A percentile compares a stretch with the other conserved stretches of the same genome.
phyloP scores from a whole-genome alignment of 2,113 vertebrate species.

The Pangasianodon gigas region DNA sequence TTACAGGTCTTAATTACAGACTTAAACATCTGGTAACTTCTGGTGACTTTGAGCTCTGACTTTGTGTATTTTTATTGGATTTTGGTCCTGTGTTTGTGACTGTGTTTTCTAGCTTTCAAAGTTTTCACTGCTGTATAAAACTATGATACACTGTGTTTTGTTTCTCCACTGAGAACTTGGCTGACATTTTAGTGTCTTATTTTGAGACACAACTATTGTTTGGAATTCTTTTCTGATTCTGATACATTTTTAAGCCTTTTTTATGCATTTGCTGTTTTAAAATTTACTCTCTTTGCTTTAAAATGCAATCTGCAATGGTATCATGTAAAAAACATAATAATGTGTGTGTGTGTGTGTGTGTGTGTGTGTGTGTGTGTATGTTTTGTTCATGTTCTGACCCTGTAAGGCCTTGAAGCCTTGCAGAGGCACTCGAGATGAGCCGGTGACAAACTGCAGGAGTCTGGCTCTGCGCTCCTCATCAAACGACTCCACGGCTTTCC shows the following conservation, averaged over 20 bases:
- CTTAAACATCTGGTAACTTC: not conserved
- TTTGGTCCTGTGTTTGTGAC: not conserved
- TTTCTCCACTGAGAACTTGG: not conserved
- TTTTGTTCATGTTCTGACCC: conserved; percentile 72
- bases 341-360: too few species aligned
- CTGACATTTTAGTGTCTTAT: not conserved
- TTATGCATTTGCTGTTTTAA: not conserved
- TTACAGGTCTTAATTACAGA: not conserved
- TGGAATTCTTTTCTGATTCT: not conserved
- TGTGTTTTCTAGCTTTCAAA: not conserved
- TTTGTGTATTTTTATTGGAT: not conserved
- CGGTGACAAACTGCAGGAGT: conserved; percentile 96
- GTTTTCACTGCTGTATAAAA: not conserved
- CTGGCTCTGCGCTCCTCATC: conserved; percentile 93
- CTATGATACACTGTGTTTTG: not conserved
- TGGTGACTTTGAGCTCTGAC: not conserved
- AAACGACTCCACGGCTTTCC: conserved; percentile 96
- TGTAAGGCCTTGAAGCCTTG: conserved; percentile 98
- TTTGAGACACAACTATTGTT: not conserved
- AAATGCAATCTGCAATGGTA: not conserved
- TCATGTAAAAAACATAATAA: not conserved
- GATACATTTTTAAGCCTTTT: not conserved
- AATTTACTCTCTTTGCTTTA: not conserved
- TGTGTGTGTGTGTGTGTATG: not conserved
- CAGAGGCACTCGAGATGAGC: conserved; percentile 93